These are phyloP conservation scores for Maconellicoccus hirsutus DNA, from an alignment of 1,140 invertebrate species.

Conservation along the genomic window DNA sequence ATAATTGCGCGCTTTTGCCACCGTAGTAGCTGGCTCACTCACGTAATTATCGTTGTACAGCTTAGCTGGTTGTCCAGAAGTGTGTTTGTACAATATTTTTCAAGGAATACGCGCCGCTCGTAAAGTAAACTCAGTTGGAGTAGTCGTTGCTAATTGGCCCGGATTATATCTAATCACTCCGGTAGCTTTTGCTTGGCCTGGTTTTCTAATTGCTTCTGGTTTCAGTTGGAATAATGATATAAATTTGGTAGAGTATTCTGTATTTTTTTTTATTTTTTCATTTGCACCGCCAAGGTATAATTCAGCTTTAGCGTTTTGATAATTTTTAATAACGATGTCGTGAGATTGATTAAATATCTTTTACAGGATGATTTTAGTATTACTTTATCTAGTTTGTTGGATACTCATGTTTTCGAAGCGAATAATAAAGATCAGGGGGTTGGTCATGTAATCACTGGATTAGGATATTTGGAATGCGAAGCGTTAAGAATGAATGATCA, in stretches of 20 bases:
- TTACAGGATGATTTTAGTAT: constrained; percentile 41
- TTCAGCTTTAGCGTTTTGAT: no score
- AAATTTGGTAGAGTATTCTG: constrained; percentile 37
- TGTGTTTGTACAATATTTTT: constrained; percentile 48
- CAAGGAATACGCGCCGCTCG: constrained; percentile 44
- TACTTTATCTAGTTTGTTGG: constrained; percentile 44
- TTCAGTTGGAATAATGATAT: constrained; percentile 48
- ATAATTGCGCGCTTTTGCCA: not conserved
- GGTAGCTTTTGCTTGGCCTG: constrained; percentile 52
- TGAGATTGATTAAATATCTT: not conserved
- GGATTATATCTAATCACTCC: constrained; percentile 51
- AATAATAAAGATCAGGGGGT: constrained; percentile 39
- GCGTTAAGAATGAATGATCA: constrained; percentile 35
- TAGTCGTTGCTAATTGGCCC: constrained; percentile 53
- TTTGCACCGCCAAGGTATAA: no score
- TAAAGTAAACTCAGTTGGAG: constrained; percentile 43
- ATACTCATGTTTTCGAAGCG: constrained; percentile 43
- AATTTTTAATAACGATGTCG: no score
- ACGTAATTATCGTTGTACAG: constrained; percentile 32
- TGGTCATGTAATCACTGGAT: constrained; percentile 46
- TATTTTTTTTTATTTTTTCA: not conserved
- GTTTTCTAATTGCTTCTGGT: constrained; percentile 39
- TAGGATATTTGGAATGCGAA: constrained; percentile 50
- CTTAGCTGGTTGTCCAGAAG: constrained; percentile 51
- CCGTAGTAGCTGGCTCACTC: not conserved